Evolutionary conservation across 2,888 invertebrate species (phyloP).

Genomic region (Parascotia fuliginaria): DNA sequence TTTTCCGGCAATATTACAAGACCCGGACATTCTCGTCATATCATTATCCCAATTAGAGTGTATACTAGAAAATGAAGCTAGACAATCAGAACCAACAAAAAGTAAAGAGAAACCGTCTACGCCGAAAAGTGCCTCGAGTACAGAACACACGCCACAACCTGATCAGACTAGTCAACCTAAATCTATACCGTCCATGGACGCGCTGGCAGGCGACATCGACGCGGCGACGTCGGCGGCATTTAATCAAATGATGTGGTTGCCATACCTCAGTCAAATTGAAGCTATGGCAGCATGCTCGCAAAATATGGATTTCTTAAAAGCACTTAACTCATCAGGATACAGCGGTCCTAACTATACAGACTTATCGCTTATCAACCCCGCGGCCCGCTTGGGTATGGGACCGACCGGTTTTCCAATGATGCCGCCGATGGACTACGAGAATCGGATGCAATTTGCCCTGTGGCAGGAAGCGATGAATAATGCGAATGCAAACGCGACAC

Average conservation of each 20-base stretch:
- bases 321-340: constrained; percentile 80
- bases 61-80: constrained; percentile 84
- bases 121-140: constrained; percentile 50
- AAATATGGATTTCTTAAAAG: constrained; percentile 86
- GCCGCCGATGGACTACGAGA: constrained; percentile 82
- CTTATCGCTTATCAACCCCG: constrained; percentile 77
- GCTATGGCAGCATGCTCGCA: constrained; percentile 85
- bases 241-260: constrained; percentile 91
- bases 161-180: constrained; percentile 64
- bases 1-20: constrained; percentile 89
- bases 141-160: constrained; percentile 56
- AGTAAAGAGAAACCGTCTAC: constrained; percentile 48
- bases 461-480: constrained; percentile 90
- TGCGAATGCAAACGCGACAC: constrained; percentile 61
- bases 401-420: constrained; percentile 73
- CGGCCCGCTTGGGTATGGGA: constrained; percentile 69
- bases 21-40: constrained; percentile 92
- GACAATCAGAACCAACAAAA: constrained; percentile 50
- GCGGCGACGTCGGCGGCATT: constrained; percentile 89
- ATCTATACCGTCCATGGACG: constrained; percentile 70
- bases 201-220: constrained; percentile 88
- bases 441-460: constrained; percentile 86
- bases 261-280: constrained; percentile 88
- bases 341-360: constrained; percentile 80
- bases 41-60: constrained; percentile 90